These are phyloP conservation scores for Abscondita cerata DNA, from an alignment of 2,888 invertebrate species.

Conservation along the genomic window DNA sequence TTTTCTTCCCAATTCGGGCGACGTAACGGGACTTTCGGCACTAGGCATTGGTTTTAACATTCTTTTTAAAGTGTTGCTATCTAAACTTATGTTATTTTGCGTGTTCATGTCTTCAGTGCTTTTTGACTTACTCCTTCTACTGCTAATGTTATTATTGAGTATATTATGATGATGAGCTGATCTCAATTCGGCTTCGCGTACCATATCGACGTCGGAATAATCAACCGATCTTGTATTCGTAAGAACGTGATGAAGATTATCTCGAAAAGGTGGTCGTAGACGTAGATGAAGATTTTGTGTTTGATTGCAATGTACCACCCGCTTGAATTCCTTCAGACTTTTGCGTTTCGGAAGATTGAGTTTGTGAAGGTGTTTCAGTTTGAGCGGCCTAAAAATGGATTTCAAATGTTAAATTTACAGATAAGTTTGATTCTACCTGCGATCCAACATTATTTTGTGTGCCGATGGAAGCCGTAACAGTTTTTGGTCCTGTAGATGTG, in stretches of 20 bases:
- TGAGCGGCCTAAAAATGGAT: slow-evolving; percentile 55
- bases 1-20: slow-evolving; percentile 87
- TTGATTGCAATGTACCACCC: slow-evolving; percentile 71
- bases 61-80: slow-evolving; percentile 87
- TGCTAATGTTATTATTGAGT: slow-evolving; percentile 68
- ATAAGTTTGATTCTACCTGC: slow-evolving; percentile 54
- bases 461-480: slow-evolving; percentile 71
- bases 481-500: slow-evolving; percentile 68
- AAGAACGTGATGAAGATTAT: slow-evolving; percentile 60
- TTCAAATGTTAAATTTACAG: not conserved
- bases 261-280: slow-evolving; percentile 61
- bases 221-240: slow-evolving; percentile 68
- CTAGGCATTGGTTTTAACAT: slow-evolving; percentile 95
- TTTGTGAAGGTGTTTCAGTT: slow-evolving; percentile 53
- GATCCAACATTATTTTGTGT: slow-evolving; percentile 75
- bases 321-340: slow-evolving; percentile 84
- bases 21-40: slow-evolving; percentile 87
- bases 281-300: slow-evolving; percentile 65
- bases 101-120: slow-evolving; percentile 86
- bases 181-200: slow-evolving; percentile 74
- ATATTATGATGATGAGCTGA: slow-evolving; percentile 70
- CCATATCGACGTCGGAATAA: slow-evolving; percentile 73
- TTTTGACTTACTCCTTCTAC: slow-evolving; percentile 80
- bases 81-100: slow-evolving; percentile 64
- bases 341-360: slow-evolving; percentile 59